These are phyloP conservation scores for Oreochromis tanganicae DNA, from an alignment of 2,113 vertebrate species.

Conservation along the genomic window DNA sequence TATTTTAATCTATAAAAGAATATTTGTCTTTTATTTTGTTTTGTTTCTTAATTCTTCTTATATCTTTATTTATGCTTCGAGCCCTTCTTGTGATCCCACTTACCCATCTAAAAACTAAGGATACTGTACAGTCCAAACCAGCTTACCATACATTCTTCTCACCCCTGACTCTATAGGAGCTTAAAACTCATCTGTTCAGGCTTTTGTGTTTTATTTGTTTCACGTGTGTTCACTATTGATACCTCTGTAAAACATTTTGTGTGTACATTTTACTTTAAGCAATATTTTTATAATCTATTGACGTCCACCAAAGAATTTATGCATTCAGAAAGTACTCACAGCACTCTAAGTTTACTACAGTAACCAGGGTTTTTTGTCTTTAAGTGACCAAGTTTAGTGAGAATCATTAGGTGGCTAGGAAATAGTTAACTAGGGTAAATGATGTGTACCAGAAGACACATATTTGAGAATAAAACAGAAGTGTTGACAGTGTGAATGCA, in stretches of 20 bases:
- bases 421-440: not conserved
- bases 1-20: not conserved
- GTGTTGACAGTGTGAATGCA: not conserved
- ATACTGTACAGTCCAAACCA: not conserved
- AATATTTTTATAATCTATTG: not conserved
- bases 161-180: not conserved
- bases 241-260: not conserved
- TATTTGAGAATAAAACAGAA: not conserved
- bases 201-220: not conserved
- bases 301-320: not conserved
- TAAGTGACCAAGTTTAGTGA: not conserved
- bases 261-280: not conserved
- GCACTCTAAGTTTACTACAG: not conserved
- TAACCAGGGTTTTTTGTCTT: not conserved
- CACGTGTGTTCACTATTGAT: not conserved
- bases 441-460: rapidly evolving
- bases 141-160: not conserved
- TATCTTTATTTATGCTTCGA: not conserved
- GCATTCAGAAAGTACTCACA: not conserved
- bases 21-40: not conserved
- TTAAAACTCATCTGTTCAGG: not conserved
- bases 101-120: not conserved
- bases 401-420: not conserved
- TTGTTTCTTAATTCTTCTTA: not conserved
- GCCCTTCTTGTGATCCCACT: not conserved